These are phyloP conservation scores for Drosophila sucinea DNA, from an alignment of 1,140 invertebrate genomes.

Conservation along the genomic window DNA sequence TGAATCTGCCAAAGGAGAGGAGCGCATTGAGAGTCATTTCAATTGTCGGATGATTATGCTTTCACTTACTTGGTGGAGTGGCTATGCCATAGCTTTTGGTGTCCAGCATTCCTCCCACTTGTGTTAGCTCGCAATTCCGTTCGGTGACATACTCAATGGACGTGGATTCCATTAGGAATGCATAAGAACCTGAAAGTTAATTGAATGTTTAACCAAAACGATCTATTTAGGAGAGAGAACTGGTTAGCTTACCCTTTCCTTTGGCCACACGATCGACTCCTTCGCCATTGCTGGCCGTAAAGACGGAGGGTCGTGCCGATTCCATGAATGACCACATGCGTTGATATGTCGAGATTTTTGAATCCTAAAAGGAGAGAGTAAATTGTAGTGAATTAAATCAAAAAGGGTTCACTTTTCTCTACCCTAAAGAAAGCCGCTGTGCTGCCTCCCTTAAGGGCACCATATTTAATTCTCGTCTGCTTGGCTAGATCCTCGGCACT, in stretches of 20 bases:
- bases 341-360: slow-evolving; percentile 95
- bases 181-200: slow-evolving; percentile 86
- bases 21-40: not conserved
- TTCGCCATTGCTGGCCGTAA: slow-evolving; percentile 92
- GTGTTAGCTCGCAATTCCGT: slow-evolving; percentile 94
- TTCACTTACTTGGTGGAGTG: slow-evolving; percentile 92
- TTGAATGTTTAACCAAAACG: fast-evolving
- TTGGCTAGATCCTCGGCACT: slow-evolving; percentile 97
- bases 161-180: slow-evolving; percentile 97
- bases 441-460: slow-evolving; percentile 95
- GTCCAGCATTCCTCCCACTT: slow-evolving; percentile 94
- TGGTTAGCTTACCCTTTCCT: slow-evolving; percentile 86
- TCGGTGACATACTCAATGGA: slow-evolving; percentile 96
- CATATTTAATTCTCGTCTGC: slow-evolving; percentile 98
- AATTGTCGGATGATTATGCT: not conserved
- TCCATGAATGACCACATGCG: slow-evolving; percentile 97
- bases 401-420: not conserved
- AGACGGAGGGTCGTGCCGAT: slow-evolving; percentile 91
- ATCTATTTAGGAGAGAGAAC: no score
- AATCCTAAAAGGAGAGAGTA: slow-evolving; percentile 87
- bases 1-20: slow-evolving; percentile 87
- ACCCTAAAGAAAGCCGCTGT: slow-evolving; percentile 97
- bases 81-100: slow-evolving; percentile 97
- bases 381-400: not conserved
- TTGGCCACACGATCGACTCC: slow-evolving; percentile 93